A percentile compares a stretch with the other conserved stretches of the same genome.
Evolutionary conservation across 2,113 vertebrate genomes (phyloP).

Genomic region (Sylvilagus bachmani): DNA sequence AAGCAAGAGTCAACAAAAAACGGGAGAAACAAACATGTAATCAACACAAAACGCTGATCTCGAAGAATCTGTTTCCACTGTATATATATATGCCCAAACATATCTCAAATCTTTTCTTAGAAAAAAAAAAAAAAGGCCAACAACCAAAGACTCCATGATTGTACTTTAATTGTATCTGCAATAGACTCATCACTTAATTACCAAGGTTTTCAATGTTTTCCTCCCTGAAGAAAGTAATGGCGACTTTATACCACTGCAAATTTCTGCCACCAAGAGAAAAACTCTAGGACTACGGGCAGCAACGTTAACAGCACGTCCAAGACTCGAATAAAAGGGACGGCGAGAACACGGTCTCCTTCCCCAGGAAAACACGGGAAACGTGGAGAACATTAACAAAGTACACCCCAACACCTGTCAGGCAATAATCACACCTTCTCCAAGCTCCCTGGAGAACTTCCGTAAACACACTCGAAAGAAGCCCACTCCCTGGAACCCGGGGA

Average conservation of each 20-base stretch:
- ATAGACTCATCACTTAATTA: not conserved
- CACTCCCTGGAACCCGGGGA: not conserved
- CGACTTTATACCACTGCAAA: slow-evolving; percentile 44
- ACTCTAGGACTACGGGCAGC: not conserved
- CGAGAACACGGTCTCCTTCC: not conserved
- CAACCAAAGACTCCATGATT: not conserved
- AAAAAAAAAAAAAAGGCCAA: not conserved
- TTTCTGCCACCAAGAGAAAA: not conserved
- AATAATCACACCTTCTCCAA: not conserved
- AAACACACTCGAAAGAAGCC: not conserved
- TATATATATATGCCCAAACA: not conserved
- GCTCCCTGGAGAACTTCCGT: not conserved
- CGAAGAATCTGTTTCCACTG: not conserved
- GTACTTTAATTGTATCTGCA: not conserved
- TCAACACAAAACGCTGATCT: slow-evolving; percentile 52
- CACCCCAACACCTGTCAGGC: slow-evolving; percentile 10
- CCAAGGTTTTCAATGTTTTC: slow-evolving; percentile 41
- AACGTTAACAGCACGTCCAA: not conserved
- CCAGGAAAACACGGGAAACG: not conserved
- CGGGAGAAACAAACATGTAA: slow-evolving; percentile 41
- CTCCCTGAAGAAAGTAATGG: slow-evolving; percentile 1
- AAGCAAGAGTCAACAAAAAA: slow-evolving; percentile 66
- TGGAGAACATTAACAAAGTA: not conserved
- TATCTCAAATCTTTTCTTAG: not conserved
- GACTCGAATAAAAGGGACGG: not conserved